Evolutionary conservation across 1,140 invertebrate genomes (phyloP).

Genomic region (Paralvinella palmiformis): DNA sequence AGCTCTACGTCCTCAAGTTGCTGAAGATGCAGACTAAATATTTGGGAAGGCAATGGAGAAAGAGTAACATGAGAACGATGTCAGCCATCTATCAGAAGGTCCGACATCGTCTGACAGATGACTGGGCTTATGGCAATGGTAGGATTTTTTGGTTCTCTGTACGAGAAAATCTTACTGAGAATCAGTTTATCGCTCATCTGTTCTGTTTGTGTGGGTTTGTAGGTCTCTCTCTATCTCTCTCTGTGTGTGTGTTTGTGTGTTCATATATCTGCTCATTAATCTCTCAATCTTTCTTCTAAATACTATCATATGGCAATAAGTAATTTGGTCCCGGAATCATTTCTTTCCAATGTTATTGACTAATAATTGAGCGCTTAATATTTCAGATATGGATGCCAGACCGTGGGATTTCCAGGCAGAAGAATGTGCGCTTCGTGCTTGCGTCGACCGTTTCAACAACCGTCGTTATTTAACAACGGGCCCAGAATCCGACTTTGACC

Average conservation of each 20-base stretch:
- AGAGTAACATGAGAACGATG: slow-evolving; percentile 99
- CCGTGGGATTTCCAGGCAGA: slow-evolving; percentile 99
- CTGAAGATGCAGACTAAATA: slow-evolving; percentile 99
- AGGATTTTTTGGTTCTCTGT: too few species aligned
- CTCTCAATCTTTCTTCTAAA: too few species aligned
- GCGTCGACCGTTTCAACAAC: slow-evolving; percentile 92
- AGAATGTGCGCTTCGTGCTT: slow-evolving; percentile 86
- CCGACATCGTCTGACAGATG: slow-evolving; percentile 81
- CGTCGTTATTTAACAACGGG: slow-evolving; percentile 67
- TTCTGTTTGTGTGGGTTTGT: too few species aligned
- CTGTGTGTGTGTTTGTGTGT: too few species aligned
- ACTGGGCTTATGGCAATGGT: slow-evolving; percentile 99
- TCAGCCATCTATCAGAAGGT: slow-evolving; percentile 98
- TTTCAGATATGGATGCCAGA: slow-evolving; percentile 83
- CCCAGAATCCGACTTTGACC: slow-evolving; percentile 63
- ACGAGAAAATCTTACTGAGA: too few species aligned
- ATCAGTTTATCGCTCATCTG: too few species aligned
- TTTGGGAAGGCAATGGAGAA: slow-evolving; percentile 96
- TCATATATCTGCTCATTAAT: too few species aligned
- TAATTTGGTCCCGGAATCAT: too few species aligned
- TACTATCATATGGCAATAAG: too few species aligned
- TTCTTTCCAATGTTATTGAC: too few species aligned
- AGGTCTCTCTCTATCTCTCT: too few species aligned
- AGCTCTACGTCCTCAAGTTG: slow-evolving; percentile 94
- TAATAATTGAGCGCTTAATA: too few species aligned